These are phyloP conservation scores for Aurelia aurita DNA, from an alignment of 30 jellyfish, hydroid and myxozoan genomes.

Conservation along the genomic window DNA sequence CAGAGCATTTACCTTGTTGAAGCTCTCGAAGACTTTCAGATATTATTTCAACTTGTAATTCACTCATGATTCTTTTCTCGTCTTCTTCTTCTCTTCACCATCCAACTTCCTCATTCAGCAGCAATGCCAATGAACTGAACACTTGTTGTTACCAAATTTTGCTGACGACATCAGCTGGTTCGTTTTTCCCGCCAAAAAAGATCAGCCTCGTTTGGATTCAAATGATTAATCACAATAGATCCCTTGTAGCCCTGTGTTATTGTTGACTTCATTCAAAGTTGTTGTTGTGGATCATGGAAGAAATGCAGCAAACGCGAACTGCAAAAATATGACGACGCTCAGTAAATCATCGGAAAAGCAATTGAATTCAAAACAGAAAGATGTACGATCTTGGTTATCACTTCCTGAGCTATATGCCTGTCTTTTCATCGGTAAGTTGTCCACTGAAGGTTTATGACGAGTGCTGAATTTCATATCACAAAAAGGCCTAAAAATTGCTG, in stretches of 20 bases:
- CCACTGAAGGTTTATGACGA: background rate
- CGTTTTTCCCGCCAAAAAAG: constrained; percentile 4
- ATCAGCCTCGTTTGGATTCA: constrained; percentile 19
- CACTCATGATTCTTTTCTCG: constrained; percentile 3
- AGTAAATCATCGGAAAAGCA: background rate
- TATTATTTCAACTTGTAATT: constrained; percentile 49
- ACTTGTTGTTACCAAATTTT: background rate
- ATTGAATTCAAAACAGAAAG: background rate
- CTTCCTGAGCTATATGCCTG: constrained; percentile 49
- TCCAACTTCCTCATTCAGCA: too few species aligned
- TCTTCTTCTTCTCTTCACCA: background rate
- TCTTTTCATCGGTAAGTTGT: constrained; percentile 27
- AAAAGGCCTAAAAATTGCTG: too few species aligned
- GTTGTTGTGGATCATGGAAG: background rate
- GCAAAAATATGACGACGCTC: background rate
- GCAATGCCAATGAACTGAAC: background rate
- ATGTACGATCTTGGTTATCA: background rate
- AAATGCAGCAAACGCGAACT: too few species aligned
- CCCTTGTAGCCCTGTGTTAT: background rate
- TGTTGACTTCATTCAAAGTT: background rate
- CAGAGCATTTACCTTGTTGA: constrained; percentile 58
- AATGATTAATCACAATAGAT: background rate
- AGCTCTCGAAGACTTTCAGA: constrained; percentile 66
- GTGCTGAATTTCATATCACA: background rate
- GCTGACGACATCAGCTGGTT: background rate